These are phyloP conservation scores for Andrena hattorfiana DNA, from an alignment of 2,888 invertebrate species.

Conservation along the genomic window DNA sequence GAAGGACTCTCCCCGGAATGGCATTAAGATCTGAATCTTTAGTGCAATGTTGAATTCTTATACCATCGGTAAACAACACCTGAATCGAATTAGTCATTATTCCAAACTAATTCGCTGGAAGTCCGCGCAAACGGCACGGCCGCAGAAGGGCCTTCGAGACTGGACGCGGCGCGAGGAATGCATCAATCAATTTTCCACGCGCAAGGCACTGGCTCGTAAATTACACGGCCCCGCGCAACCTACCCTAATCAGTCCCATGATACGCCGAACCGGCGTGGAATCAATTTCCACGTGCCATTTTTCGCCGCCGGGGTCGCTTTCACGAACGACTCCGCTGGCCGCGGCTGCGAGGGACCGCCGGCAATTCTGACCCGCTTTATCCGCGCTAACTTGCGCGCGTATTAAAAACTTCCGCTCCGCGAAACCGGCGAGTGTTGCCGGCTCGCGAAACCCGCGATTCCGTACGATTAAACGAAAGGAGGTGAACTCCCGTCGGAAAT, in stretches of 20 bases:
- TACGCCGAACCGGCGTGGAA: slow-evolving; percentile 13
- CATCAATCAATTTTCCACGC: slow-evolving; percentile 44
- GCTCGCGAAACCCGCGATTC: background rate
- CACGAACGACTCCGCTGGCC: background rate
- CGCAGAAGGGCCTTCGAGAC: background rate
- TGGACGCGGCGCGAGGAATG: background rate
- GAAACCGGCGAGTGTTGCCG: background rate
- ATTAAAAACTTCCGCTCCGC: slow-evolving; percentile 26
- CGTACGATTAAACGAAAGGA: slow-evolving; percentile 5
- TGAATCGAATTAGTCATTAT: too few relatives aligned
- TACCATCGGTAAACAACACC: too few relatives aligned
- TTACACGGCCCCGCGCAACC: slow-evolving; percentile 34
- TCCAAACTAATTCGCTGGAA: background rate
- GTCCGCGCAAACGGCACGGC: too few relatives aligned
- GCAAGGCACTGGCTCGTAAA: slow-evolving; percentile 28
- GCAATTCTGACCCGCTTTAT: slow-evolving; percentile 24
- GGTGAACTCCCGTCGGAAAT: slow-evolving; percentile 17
- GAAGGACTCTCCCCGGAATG: too few relatives aligned
- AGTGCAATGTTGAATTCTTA: too few relatives aligned
- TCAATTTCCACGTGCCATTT: slow-evolving; percentile 22
- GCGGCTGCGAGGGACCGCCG: background rate
- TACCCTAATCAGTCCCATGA: slow-evolving; percentile 42
- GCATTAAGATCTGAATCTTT: too few relatives aligned
- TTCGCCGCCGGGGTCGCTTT: background rate
- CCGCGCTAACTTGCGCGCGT: slow-evolving; percentile 13